Conservation (phyloP, 2,888 invertebrate species). For the Limnephilus lunatus region DNA sequence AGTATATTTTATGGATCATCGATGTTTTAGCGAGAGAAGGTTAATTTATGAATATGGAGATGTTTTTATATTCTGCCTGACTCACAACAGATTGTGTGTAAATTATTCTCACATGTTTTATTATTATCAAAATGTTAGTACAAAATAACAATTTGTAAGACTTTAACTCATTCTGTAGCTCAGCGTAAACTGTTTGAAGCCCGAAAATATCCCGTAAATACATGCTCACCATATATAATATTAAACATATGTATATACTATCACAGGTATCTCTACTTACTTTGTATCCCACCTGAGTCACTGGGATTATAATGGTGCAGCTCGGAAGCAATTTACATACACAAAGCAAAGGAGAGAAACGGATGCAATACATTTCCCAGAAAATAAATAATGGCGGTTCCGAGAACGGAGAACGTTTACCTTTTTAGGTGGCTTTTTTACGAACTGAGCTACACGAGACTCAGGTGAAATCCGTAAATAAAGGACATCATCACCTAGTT, state of each 20-base stretch:
- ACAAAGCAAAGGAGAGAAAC: background rate
- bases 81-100: background rate
- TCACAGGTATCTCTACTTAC: background rate
- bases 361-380: background rate
- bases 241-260: background rate
- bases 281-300: background rate
- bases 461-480: background rate
- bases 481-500: background rate
- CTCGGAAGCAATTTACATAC: background rate
- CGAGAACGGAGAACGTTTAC: background rate
- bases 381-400: background rate
- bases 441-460: background rate
- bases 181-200: background rate
- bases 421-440: background rate
- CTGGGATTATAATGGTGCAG: background rate
- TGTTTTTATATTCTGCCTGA: background rate
- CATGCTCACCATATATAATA: background rate
- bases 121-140: background rate
- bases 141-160: background rate
- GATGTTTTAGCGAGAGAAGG: background rate
- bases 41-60: background rate
- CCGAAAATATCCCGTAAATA: background rate
- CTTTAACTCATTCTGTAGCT: background rate
- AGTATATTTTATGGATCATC: too few relatives aligned
- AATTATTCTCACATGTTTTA: background rate